Evolutionary conservation across 2,797 vertebrate species (phyloP).

Genomic region (Phrynocephalus vlangalii): DNA sequence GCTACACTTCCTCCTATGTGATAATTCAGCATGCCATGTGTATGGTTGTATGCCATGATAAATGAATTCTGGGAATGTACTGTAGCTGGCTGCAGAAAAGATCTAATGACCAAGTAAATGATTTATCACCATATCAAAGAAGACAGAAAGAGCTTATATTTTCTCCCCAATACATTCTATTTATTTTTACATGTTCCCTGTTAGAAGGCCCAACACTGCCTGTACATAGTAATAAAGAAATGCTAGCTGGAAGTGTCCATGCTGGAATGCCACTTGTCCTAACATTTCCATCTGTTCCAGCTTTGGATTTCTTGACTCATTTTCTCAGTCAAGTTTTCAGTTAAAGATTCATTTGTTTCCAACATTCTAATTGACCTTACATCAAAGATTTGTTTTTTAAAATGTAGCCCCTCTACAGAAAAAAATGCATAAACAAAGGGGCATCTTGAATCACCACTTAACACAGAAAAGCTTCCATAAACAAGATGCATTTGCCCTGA

Average conservation of each 20-base stretch:
- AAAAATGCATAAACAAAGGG: conserved; percentile 39
- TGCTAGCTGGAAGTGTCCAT: conserved; percentile 56
- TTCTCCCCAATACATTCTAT: background rate
- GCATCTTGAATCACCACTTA: conserved; percentile 26
- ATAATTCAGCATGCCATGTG: background rate
- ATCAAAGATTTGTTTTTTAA: conserved; percentile 65
- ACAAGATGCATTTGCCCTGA: conserved; percentile 5
- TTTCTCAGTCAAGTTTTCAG: conserved; percentile 60
- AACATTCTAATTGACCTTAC: conserved; percentile 63
- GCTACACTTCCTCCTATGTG: background rate
- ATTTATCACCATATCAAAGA: conserved; percentile 31
- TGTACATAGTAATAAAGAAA: conserved; percentile 58
- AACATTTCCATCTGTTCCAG: conserved; percentile 58
- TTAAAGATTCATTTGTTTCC: conserved; percentile 69
- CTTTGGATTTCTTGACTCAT: conserved; percentile 62
- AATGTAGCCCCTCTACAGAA: conserved; percentile 46
- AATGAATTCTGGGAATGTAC: conserved; percentile 12
- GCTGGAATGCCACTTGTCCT: conserved; percentile 46
- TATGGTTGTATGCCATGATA: background rate
- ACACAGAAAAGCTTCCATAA: conserved; percentile 35
- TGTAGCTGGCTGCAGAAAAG: conserved; percentile 1
- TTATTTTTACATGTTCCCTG: conserved; percentile 23
- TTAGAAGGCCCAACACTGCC: conserved; percentile 63
- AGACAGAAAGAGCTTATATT: conserved; percentile 34
- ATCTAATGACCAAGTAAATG: conserved; percentile 10